Evolutionary conservation across 2,797 vertebrate genomes (phyloP).

Genomic region (Paedocypris micromegethes): DNA sequence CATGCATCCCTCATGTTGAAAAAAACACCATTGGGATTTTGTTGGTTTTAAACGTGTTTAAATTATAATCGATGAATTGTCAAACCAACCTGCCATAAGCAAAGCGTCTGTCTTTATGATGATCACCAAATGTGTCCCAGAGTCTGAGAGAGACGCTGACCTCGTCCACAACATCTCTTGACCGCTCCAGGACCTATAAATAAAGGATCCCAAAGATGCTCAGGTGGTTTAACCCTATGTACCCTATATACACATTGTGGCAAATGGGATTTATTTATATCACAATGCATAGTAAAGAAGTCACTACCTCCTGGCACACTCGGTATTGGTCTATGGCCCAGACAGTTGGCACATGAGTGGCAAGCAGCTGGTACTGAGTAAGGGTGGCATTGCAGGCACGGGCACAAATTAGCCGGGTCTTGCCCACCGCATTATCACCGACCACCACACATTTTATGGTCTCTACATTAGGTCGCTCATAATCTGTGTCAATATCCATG

Average conservation of each 20-base stretch:
- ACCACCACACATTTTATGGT: slow-evolving; percentile 93
- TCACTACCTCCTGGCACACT: slow-evolving; percentile 84
- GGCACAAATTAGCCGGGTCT: slow-evolving; percentile 87
- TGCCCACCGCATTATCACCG: slow-evolving; percentile 87
- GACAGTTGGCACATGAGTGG: slow-evolving; percentile 88
- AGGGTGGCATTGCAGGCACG: slow-evolving; percentile 89
- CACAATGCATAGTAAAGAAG: slow-evolving; percentile 15
- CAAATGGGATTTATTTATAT: slow-evolving; percentile 7
- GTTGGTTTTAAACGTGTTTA: not conserved
- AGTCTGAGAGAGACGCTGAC: slow-evolving; percentile 81
- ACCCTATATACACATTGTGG: not conserved
- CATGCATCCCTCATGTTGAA: too few relatives aligned
- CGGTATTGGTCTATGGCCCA: slow-evolving; percentile 93
- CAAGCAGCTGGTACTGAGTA: slow-evolving; percentile 89
- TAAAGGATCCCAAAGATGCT: too few relatives aligned
- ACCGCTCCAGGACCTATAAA: slow-evolving; percentile 77
- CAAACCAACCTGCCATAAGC: slow-evolving; percentile 78
- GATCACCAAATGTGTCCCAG: slow-evolving; percentile 85
- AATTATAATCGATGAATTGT: not conserved
- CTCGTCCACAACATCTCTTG: slow-evolving; percentile 81
- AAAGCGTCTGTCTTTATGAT: slow-evolving; percentile 83
- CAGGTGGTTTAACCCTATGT: too few relatives aligned
- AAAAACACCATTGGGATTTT: too few relatives aligned
- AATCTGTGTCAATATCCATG: slow-evolving; percentile 90
- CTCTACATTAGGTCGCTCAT: slow-evolving; percentile 90